phyloP scores from a whole-genome alignment of 2,797 vertebrate genomes.

The Molossus molossus region DNA sequence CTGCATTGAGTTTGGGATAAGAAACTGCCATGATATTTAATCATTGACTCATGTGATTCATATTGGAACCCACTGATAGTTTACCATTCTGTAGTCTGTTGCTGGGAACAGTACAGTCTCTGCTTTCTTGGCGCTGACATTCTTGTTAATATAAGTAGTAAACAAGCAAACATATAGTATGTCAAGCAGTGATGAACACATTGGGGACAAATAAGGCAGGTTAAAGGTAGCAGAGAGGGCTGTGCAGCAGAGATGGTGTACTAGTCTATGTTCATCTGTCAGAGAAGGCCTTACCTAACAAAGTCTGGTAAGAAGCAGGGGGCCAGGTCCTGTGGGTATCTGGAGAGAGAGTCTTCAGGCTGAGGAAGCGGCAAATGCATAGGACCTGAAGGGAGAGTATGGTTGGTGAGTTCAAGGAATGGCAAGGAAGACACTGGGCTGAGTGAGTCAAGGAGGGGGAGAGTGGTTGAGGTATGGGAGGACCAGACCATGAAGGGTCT shows the following conservation, averaged over 20 bases:
- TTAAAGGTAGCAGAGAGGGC: background rate
- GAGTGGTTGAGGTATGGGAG: background rate
- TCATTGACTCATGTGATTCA: background rate
- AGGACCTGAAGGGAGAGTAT: background rate
- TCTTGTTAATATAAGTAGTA: conserved; percentile 43
- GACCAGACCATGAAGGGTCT: background rate
- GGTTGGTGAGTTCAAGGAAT: background rate
- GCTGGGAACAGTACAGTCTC: background rate
- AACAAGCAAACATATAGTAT: background rate
- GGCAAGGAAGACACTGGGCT: background rate
- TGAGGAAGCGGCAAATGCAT: background rate
- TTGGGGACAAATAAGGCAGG: background rate
- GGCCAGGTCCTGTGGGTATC: background rate
- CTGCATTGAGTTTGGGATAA: background rate
- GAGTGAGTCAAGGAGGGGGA: background rate
- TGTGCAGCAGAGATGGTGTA: background rate
- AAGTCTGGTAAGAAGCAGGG: background rate
- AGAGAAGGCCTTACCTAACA: background rate
- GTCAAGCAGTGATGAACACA: background rate
- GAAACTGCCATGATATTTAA: conserved; percentile 5
- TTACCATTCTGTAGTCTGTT: background rate
- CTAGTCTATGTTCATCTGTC: background rate
- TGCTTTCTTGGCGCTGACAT: background rate
- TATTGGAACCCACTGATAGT: background rate
- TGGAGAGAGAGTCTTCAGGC: background rate